phyloP scores from a whole-genome alignment of 2,888 invertebrate species.

The Matsumyia berberina region DNA sequence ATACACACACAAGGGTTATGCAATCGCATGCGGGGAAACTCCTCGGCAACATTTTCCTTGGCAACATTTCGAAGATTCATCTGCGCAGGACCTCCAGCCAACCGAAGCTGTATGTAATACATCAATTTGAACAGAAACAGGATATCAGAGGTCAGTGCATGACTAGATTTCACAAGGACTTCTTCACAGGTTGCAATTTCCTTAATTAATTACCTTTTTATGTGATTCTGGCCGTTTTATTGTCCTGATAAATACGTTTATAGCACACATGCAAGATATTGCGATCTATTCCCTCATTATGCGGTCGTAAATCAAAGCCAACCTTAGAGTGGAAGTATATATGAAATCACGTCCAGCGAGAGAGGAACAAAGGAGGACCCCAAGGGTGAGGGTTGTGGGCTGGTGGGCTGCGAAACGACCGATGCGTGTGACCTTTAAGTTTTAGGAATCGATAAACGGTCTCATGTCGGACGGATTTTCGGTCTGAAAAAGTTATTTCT shows the following conservation, averaged over 20 bases:
- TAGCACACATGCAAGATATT: slow-evolving; percentile 44
- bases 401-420: neutral
- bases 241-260: slow-evolving; percentile 53
- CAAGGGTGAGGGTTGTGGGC: neutral
- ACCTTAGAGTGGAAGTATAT: slow-evolving; percentile 33
- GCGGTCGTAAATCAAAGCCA: slow-evolving; percentile 55
- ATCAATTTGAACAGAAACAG: slow-evolving; percentile 19
- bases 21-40: slow-evolving; percentile 38
- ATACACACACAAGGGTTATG: slow-evolving; percentile 63
- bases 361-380: neutral
- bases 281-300: slow-evolving; percentile 57
- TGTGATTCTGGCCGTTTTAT: slow-evolving; percentile 50
- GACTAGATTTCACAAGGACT: slow-evolving; percentile 41
- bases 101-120: neutral
- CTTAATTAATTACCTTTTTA: slow-evolving; percentile 62
- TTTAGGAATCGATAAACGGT: slow-evolving; percentile 54
- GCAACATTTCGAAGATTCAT: slow-evolving; percentile 66
- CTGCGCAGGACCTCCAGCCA: slow-evolving; percentile 50
- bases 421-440: slow-evolving; percentile 46
- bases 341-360: slow-evolving; percentile 20
- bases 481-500: slow-evolving; percentile 2
- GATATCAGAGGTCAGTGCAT: slow-evolving; percentile 63
- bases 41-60: slow-evolving; percentile 57
- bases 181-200: slow-evolving; percentile 47
- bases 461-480: slow-evolving; percentile 47